Conservation (phyloP, 1,140 invertebrate genomes). For the Tribolium castaneum region DNA sequence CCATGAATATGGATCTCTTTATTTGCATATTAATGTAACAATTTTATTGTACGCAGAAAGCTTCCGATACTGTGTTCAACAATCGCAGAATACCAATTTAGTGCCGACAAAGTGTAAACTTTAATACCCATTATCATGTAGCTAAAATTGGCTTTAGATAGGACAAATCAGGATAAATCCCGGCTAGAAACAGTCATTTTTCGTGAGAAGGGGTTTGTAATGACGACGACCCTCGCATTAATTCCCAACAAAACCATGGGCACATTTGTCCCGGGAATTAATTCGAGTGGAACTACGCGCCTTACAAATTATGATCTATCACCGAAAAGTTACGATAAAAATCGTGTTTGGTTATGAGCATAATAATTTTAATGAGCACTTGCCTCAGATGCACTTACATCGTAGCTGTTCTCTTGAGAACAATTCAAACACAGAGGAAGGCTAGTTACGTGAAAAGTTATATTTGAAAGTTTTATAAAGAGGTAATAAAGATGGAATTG, state of each 20-base stretch:
- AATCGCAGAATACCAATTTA: neutral
- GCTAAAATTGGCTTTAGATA: neutral
- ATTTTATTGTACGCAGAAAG: neutral
- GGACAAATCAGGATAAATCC: neutral
- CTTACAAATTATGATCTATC: neutral
- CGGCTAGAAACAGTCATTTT: slow-evolving; percentile 12
- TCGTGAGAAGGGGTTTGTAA: neutral
- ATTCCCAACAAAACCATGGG: neutral
- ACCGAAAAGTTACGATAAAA: neutral
- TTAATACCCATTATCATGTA: neutral
- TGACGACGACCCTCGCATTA: slow-evolving; percentile 6
- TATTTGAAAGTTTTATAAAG: neutral
- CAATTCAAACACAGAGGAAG: neutral
- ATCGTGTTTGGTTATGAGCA: neutral
- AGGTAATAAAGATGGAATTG: neutral
- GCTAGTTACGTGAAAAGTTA: neutral
- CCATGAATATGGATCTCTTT: slow-evolving; percentile 1
- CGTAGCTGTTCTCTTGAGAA: neutral
- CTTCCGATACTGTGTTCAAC: neutral
- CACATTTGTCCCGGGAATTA: neutral
- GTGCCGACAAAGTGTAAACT: neutral
- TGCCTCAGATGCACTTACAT: neutral
- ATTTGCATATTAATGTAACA: slow-evolving; percentile 15
- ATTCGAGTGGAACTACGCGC: neutral
- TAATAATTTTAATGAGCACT: neutral